Conservation (phyloP, 2,797 vertebrate genomes). For the Gadopsis bispinosus region DNA sequence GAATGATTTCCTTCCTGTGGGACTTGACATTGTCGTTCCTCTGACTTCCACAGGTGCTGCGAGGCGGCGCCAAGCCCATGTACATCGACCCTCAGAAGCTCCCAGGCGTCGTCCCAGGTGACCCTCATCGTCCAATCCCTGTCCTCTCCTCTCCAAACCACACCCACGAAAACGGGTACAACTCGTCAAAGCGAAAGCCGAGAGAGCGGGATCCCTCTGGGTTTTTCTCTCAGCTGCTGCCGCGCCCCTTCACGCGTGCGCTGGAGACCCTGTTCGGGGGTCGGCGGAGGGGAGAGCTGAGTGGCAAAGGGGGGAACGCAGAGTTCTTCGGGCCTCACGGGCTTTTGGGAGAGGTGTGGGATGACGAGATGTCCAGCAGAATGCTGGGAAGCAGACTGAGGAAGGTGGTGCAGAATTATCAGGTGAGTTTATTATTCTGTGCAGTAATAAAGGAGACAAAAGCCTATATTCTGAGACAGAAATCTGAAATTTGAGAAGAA, state of each 20-base stretch:
- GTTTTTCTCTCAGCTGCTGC: constrained; percentile 76
- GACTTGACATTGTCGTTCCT: neutral
- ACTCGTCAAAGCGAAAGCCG: constrained; percentile 15
- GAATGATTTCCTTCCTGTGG: neutral
- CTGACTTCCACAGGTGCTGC: constrained; percentile 70
- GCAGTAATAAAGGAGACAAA: neutral
- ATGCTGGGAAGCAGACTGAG: constrained; percentile 83
- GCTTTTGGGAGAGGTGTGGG: constrained; percentile 81
- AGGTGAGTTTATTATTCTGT: constrained; percentile 70
- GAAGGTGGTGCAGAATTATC: constrained; percentile 87
- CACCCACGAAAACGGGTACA: constrained; percentile 58
- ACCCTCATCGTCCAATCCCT: constrained; percentile 83
- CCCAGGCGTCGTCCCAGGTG: constrained; percentile 83
- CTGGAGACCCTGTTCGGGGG: constrained; percentile 80
- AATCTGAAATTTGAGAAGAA: neutral
- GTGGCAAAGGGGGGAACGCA: constrained; percentile 45
- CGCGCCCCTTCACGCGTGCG: constrained; percentile 74
- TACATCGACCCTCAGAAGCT: constrained; percentile 83
- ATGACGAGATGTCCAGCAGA: constrained; percentile 85
- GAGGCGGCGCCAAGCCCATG: constrained; percentile 80
- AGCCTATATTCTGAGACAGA: neutral
- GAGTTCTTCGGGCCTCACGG: constrained; percentile 80
- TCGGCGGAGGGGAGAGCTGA: constrained; percentile 67
- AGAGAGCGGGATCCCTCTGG: constrained; percentile 62
- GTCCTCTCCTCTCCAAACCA: constrained; percentile 81